phyloP scores from a whole-genome alignment of 2,888 invertebrate genomes.

The Cephonodes hylas region DNA sequence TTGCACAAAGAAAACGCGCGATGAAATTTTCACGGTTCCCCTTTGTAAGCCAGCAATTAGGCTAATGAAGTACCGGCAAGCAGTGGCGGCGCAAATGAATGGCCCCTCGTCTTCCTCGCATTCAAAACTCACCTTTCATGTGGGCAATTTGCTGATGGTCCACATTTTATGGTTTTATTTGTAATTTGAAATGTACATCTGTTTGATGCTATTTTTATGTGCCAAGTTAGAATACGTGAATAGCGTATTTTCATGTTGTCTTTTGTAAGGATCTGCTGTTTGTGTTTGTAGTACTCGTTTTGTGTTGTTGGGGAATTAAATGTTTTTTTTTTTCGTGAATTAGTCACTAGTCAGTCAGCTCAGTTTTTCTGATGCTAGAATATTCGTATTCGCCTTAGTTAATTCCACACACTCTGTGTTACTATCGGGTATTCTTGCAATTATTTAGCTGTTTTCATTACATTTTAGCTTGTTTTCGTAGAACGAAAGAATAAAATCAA shows the following conservation, averaged over 20 bases:
- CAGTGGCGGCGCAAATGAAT: slow-evolving; percentile 66
- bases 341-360: no score
- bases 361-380: no score
- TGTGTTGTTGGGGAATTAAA: not conserved
- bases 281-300: not conserved
- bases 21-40: slow-evolving; percentile 74
- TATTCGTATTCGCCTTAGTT: no score
- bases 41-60: slow-evolving; percentile 75
- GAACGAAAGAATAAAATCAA: no score
- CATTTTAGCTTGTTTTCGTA: no score
- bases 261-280: not conserved
- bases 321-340: no score
- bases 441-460: no score
- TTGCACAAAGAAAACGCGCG: slow-evolving; percentile 67
- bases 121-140: slow-evolving; percentile 75
- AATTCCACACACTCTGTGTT: no score
- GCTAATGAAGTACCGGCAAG: slow-evolving; percentile 72
- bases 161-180: slow-evolving; percentile 45
- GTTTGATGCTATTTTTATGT: not conserved
- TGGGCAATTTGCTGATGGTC: slow-evolving; percentile 74
- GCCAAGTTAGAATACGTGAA: slow-evolving; percentile 12
- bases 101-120: slow-evolving; percentile 63
- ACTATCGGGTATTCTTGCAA: no score
- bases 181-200: slow-evolving; percentile 1
- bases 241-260: not conserved